These are phyloP conservation scores for Iguana delicatissima DNA, from an alignment of 2,797 vertebrate species.

Conservation along the genomic window DNA sequence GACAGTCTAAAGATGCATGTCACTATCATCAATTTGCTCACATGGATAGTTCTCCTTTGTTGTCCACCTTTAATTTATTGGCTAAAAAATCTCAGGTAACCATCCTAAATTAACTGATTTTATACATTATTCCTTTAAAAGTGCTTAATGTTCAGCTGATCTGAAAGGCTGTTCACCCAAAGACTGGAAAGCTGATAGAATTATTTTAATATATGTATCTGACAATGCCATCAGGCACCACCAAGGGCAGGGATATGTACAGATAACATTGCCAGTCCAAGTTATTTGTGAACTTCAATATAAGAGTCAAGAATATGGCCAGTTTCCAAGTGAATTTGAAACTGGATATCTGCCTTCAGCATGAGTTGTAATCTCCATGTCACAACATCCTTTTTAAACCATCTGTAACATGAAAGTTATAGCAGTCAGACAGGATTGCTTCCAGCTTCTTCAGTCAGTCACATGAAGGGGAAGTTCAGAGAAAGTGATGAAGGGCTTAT, in stretches of 20 bases:
- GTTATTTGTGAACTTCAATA: neutral
- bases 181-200: neutral
- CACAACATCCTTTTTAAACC: neutral
- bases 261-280: neutral
- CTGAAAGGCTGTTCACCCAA: neutral
- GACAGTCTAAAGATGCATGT: constrained; percentile 89
- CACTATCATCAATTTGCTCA: constrained; percentile 85
- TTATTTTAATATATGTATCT: neutral
- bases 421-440: neutral
- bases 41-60: constrained; percentile 85
- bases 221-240: neutral
- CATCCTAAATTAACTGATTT: constrained; percentile 13
- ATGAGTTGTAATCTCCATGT: neutral
- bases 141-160: neutral
- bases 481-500: neutral
- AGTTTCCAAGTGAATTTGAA: too few relatives aligned
- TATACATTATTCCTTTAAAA: neutral
- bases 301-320: neutral
- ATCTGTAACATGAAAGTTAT: neutral
- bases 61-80: constrained; percentile 92
- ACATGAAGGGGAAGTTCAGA: neutral
- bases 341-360: neutral
- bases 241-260: neutral
- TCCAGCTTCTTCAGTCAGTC: neutral
- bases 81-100: constrained; percentile 92